Percentiles rank a stretch among this genome's conserved stretches.
Conservation (phyloP, 2,113 vertebrate species). For the Equus przewalskii region DNA sequence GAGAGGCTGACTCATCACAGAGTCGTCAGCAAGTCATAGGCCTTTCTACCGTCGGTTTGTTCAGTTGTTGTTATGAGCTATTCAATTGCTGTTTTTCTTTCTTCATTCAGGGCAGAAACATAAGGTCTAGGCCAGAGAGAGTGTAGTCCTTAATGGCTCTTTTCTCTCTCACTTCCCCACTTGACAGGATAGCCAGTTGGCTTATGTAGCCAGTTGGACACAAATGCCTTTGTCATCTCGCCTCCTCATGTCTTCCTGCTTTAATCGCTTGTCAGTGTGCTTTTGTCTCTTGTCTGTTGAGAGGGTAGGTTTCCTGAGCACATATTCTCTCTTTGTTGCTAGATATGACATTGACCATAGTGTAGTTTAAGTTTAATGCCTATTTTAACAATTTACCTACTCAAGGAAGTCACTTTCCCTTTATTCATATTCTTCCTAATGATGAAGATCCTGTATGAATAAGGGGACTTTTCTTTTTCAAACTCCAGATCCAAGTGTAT, state of each 20-base stretch:
- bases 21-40: constrained; percentile 50
- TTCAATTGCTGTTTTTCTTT: constrained; percentile 62
- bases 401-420: constrained; percentile 34
- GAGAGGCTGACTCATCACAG: constrained; percentile 62
- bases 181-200: constrained; percentile 65
- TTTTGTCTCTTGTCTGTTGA: constrained; percentile 69
- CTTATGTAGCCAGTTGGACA: constrained; percentile 53
- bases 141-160: constrained; percentile 60
- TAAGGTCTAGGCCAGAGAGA: constrained; percentile 69
- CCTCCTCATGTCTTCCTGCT: constrained; percentile 54
- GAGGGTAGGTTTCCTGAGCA: constrained; percentile 44
- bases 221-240: constrained; percentile 68
- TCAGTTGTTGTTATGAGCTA: constrained; percentile 71
- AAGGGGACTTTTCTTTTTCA: constrained; percentile 17
- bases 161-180: constrained; percentile 66
- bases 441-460: not conserved
- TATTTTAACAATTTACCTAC: constrained; percentile 31
- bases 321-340: constrained; percentile 49
- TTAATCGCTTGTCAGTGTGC: constrained; percentile 35
- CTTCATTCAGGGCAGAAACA: constrained; percentile 63
- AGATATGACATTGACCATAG: constrained; percentile 49
- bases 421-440: constrained; percentile 42
- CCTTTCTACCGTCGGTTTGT: constrained; percentile 62
- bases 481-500: not conserved
- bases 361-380: not conserved